phyloP scores from a whole-genome alignment of 2,888 invertebrate species.

The Kuschelorhynchus macadamiae region DNA sequence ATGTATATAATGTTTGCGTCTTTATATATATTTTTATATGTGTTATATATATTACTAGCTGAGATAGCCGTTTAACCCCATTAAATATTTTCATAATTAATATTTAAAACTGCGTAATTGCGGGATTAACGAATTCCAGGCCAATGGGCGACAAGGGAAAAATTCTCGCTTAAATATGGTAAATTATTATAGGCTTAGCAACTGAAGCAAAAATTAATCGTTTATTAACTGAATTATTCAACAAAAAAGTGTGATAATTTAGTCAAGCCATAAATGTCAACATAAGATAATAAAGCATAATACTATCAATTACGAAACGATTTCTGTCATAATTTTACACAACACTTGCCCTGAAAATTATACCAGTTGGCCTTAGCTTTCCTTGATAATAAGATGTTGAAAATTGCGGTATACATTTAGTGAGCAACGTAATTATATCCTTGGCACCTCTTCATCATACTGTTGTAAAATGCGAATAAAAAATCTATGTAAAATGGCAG shows the following conservation, averaged over 20 bases:
- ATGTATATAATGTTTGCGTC: no score
- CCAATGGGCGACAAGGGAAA: no score
- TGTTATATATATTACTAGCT: no score
- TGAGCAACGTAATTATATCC: neutral
- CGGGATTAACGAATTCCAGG: neutral
- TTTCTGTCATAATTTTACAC: slow-evolving; percentile 14
- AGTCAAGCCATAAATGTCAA: neutral
- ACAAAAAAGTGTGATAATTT: neutral
- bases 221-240: no score
- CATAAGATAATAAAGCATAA: neutral
- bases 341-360: slow-evolving; percentile 5
- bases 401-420: neutral
- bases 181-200: no score
- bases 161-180: no score
- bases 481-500: neutral
- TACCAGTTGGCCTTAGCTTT: slow-evolving; percentile 8
- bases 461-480: neutral
- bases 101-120: no score
- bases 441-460: neutral
- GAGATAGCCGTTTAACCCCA: no score
- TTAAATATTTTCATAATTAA: no score
- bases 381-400: neutral
- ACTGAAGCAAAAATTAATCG: no score
- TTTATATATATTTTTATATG: no score
- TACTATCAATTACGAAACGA: slow-evolving; percentile 14